Evolutionary conservation across 2,113 vertebrate species (phyloP), one percentile per base, ranked within the genome.

Genomic region (Turdus rufiventris): DNA sequence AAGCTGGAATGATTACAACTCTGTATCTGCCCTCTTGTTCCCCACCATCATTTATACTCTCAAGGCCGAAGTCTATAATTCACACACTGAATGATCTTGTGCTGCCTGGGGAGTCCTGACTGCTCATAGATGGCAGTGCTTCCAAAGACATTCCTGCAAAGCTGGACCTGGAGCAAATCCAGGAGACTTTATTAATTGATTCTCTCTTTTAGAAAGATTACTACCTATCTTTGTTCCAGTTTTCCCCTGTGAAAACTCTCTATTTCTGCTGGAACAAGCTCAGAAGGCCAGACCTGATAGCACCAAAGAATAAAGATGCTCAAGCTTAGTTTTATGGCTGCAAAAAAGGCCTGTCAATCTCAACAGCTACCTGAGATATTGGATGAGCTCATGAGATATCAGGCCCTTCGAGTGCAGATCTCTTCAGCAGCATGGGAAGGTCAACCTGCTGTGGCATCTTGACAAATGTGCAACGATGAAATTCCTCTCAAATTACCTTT

Each of bases 1-100:
- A 90, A 92, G 79, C 34, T 96, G 79, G 79, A 91, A 78, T 81
- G 95, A 96, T 94, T 94, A 90, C 73, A 78, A 25, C 73, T 94
- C 85, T 88, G n/a, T 70, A 65, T 78, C 65, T 94, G 91, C 88
- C 72, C 92, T 95, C 90, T 71, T 93, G 79, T 71, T 86, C 92
- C 48, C 18, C 3, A 45, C 92, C 85, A 94, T 96, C 90, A 95
- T 68, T 93, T 94, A 91, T 92, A 72, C 79, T 90, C 76, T 96
- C 90, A 91, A 90, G 79, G 85, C 82, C 47, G 25, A 95, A 83
- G 88, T 95, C 93, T 95, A 67, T 96, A 96, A 97, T 93, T 96
- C 93, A 90, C 90, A 83, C 1, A 0, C 25, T 83, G 65, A 93
- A 91, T 13, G 34, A 94, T 94, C 90, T 92, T 20, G 45, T 88